Conservation (phyloP, 2,113 vertebrate species). For the Takifugu bimaculatus region DNA sequence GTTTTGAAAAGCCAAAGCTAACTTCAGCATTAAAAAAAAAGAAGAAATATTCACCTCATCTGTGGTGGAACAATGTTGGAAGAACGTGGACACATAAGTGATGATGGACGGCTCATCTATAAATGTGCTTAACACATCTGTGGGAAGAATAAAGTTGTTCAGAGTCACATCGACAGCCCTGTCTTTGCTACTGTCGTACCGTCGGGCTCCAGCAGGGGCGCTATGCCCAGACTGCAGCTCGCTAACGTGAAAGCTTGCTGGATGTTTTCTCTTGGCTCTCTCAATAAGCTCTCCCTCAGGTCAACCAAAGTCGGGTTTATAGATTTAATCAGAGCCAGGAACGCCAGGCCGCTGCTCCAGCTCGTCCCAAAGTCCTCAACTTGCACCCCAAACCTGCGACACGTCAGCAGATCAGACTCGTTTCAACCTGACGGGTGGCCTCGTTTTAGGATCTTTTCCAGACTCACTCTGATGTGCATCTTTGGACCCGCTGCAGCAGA, state of each 20-base stretch:
- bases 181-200: conserved; percentile 65
- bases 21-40: no score
- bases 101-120: conserved; percentile 88
- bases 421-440: no score
- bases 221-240: conserved; percentile 76
- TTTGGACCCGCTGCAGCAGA: conserved; percentile 86
- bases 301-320: conserved; percentile 83
- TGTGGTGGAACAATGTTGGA: conserved; percentile 75
- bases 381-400: conserved; percentile 82
- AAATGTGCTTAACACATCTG: conserved; percentile 80
- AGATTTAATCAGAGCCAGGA: conserved; percentile 86
- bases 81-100: conserved; percentile 87
- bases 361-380: conserved; percentile 87
- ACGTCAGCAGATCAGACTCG: no score
- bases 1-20: no score
- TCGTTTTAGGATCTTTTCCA: background rate
- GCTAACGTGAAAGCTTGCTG: conserved; percentile 83
- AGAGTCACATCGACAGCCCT: background rate
- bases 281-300: conserved; percentile 80
- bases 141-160: background rate
- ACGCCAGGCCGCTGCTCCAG: conserved; percentile 88
- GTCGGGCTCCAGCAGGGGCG: conserved; percentile 86
- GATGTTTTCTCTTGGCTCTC: conserved; percentile 78
- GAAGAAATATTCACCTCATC: conserved; percentile 41
- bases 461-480: conserved; percentile 83